Evolutionary conservation across 2,888 invertebrate genomes (phyloP), one percentile per base, ranked within the genome.

Genomic region (Aphidius colemani): DNA sequence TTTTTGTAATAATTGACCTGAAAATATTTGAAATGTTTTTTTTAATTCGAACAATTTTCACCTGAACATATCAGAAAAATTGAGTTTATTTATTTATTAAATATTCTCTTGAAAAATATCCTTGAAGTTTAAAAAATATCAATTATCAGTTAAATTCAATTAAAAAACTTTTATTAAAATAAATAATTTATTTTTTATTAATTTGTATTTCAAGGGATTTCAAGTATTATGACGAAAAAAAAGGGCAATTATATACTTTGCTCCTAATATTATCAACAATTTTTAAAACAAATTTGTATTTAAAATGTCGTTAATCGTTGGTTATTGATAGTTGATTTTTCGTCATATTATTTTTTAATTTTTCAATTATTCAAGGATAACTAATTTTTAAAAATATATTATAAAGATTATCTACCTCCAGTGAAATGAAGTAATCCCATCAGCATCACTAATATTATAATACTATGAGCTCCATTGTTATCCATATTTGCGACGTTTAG

Each of bases 1-100:
- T 78, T 86, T 88, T 6, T 87, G 84, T 53, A 85, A 84, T 55
- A 84, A 67, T 75, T 82, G 75, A 66, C 80, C 72, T 80, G 71
- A 59, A 58, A 67, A 59, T 40, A 18, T 18, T 18, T 18, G 2
- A 13, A 13, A 13, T 13, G 2, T 13, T 13, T 13, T 13, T 13
- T 13, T 13, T 13, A 1, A 13, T 13, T 13, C 2, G 2, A 18
- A 18, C 13, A 18, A 11, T n/a, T n/a, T 7, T 51, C 11, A 51
- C 30, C 18, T 44, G 11, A 7, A 13, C 4, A 6, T 46, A 56
- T 9, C 39, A 39, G 2, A 18, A 30, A 53, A 11, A 9, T 48
- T 13, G 6, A 9, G 8, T 39, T 30, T n/a, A 30, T 39, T 6
- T 18, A n/a, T n/a, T n/a, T n/a, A n/a, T n/a, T n/a, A n/a, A n/a